phyloP scores from a whole-genome alignment of 2,113 vertebrate species.

The Meriones unguiculatus region DNA sequence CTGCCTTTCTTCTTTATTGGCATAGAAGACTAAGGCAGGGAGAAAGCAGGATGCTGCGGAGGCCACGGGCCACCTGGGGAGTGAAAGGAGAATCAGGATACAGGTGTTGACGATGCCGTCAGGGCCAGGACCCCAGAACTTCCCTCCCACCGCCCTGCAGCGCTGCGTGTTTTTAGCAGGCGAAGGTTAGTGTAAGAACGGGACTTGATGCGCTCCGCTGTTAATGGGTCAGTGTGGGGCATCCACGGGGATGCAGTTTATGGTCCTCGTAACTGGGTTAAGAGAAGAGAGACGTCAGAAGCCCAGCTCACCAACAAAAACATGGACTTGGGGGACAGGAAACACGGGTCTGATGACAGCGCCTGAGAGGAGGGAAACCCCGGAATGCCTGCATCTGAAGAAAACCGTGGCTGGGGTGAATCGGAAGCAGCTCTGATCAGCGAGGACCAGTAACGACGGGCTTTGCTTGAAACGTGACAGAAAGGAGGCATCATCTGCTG shows the following conservation, averaged over 20 bases:
- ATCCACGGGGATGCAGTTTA: neutral
- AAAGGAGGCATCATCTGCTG: fast-evolving
- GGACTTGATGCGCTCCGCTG: neutral
- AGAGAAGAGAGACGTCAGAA: neutral
- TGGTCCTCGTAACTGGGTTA: neutral
- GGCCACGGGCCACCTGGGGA: constrained; percentile 52
- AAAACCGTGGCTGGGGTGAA: fast-evolving
- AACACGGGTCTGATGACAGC: fast-evolving
- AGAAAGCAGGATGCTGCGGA: constrained; percentile 18
- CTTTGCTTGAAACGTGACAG: neutral
- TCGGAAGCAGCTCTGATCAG: neutral
- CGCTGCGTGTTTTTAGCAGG: neutral
- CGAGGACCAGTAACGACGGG: neutral
- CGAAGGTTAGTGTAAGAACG: neutral
- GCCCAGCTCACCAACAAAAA: fast-evolving
- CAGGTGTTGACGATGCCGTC: constrained; percentile 32
- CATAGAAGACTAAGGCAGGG: constrained; percentile 88
- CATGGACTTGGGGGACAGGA: neutral
- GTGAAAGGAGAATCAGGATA: neutral
- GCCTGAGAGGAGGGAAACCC: neutral
- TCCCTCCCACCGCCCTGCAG: fast-evolving
- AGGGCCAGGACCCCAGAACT: neutral
- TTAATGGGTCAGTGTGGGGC: neutral
- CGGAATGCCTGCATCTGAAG: fast-evolving
- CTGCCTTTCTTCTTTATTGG: constrained; percentile 97